Evolutionary conservation across 2,113 vertebrate genomes (phyloP).

Genomic region (Dicerorhinus sumatrensis): DNA sequence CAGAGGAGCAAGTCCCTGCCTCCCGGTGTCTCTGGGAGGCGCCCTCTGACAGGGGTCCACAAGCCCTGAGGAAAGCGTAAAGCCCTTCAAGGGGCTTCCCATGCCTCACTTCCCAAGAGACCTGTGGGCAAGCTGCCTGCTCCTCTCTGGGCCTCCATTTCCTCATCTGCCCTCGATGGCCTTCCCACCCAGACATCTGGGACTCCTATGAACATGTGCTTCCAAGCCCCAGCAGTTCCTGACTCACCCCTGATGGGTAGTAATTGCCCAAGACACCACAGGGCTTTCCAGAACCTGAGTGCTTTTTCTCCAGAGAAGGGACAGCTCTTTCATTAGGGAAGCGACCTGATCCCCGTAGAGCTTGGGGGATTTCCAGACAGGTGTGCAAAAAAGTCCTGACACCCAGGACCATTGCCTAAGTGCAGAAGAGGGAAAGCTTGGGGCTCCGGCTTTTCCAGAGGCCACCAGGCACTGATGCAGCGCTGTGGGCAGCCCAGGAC

Average conservation of each 20-base stretch:
- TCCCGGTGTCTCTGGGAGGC: background rate
- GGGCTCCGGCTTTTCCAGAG: background rate
- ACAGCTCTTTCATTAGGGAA: background rate
- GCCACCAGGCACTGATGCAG: background rate
- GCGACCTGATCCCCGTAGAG: background rate
- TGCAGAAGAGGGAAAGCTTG: background rate
- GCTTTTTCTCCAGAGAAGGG: background rate
- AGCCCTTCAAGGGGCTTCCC: background rate
- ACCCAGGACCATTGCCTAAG: background rate
- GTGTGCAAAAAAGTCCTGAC: background rate
- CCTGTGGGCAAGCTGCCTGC: background rate
- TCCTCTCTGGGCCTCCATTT: background rate
- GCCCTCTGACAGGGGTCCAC: background rate
- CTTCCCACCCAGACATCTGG: rapidly evolving
- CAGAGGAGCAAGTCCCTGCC: background rate
- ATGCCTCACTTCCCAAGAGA: background rate
- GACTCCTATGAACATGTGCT: too few relatives aligned
- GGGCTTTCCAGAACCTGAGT: background rate
- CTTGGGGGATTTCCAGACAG: background rate
- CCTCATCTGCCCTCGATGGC: background rate
- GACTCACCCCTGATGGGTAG: rapidly evolving
- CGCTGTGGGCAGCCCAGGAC: rapidly evolving
- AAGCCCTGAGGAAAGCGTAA: too few relatives aligned
- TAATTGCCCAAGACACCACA: background rate
- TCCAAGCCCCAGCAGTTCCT: background rate